Conservation (phyloP, 2,113 vertebrate species). For the Oenanthe oenanthe region DNA sequence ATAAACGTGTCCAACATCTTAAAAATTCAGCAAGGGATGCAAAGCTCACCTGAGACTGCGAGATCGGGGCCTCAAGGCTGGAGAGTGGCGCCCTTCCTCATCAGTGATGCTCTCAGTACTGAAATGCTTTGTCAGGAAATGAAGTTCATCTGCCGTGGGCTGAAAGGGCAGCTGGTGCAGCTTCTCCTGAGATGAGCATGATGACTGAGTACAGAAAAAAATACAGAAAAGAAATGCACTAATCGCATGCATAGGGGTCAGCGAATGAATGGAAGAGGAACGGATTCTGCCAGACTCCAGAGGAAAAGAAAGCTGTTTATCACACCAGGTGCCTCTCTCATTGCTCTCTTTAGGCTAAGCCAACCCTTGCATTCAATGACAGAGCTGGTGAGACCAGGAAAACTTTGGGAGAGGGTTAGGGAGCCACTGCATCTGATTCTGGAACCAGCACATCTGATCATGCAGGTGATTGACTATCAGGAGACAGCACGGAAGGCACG, state of each 20-base stretch:
- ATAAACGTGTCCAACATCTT: neutral
- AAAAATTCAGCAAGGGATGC: neutral
- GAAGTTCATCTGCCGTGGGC: slow-evolving; percentile 95
- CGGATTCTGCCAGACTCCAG: slow-evolving; percentile 35
- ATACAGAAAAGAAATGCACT: slow-evolving; percentile 72
- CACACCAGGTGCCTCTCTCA: slow-evolving; percentile 60
- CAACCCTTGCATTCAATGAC: neutral
- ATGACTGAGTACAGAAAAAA: slow-evolving; percentile 91
- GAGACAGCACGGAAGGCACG: neutral
- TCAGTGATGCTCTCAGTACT: slow-evolving; percentile 96
- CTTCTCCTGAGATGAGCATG: slow-evolving; percentile 99
- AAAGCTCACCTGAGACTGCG: slow-evolving; percentile 87
- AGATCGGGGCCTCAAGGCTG: slow-evolving; percentile 92
- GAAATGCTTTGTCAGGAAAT: slow-evolving; percentile 99
- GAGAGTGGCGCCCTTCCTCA: slow-evolving; percentile 91
- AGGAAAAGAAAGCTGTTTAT: slow-evolving; percentile 50
- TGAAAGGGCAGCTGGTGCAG: slow-evolving; percentile 98
- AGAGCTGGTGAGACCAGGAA: neutral
- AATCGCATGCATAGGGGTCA: slow-evolving; percentile 66
- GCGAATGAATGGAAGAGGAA: slow-evolving; percentile 54
- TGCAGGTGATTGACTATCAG: neutral
- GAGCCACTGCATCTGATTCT: neutral
- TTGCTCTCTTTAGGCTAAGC: neutral
- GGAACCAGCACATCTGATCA: neutral
- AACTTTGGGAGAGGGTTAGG: neutral